These are phyloP conservation scores for Todiramphus chloris DNA, from an alignment of 2,113 vertebrate species.

Conservation along the genomic window DNA sequence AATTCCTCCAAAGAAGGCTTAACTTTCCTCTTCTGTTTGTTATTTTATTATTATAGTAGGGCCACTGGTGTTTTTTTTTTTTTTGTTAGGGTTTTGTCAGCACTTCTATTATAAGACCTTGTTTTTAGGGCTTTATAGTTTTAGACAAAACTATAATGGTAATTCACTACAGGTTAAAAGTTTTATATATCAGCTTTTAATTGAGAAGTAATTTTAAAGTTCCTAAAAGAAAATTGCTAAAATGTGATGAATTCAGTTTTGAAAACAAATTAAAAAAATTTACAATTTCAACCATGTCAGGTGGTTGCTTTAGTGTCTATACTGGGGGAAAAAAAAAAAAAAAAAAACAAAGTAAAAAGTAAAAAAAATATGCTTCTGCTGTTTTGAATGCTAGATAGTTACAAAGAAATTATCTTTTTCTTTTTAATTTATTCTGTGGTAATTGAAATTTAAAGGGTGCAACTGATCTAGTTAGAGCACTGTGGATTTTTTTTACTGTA, in stretches of 20 bases:
- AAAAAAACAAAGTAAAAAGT: background rate
- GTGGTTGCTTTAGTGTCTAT: background rate
- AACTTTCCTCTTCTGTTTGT: conserved; percentile 26
- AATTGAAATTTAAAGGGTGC: background rate
- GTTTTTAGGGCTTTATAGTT: background rate
- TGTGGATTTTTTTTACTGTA: background rate
- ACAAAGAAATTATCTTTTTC: background rate
- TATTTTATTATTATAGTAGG: background rate
- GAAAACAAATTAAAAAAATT: background rate
- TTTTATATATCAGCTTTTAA: background rate
- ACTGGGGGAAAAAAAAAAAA: background rate
- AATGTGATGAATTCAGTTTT: background rate
- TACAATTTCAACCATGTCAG: background rate
- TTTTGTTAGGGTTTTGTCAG: background rate
- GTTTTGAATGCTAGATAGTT: background rate
- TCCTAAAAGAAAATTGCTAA: background rate
- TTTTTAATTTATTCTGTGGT: background rate
- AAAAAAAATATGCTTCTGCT: background rate
- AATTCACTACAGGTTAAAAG: background rate
- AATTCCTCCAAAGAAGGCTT: conserved; percentile 21
- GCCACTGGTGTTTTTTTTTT: background rate
- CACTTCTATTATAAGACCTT: background rate
- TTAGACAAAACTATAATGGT: background rate
- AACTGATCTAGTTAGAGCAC: background rate
- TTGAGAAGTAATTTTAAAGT: background rate